Conservation (phyloP, 2,888 invertebrate genomes). For the Adineta ricciae region DNA sequence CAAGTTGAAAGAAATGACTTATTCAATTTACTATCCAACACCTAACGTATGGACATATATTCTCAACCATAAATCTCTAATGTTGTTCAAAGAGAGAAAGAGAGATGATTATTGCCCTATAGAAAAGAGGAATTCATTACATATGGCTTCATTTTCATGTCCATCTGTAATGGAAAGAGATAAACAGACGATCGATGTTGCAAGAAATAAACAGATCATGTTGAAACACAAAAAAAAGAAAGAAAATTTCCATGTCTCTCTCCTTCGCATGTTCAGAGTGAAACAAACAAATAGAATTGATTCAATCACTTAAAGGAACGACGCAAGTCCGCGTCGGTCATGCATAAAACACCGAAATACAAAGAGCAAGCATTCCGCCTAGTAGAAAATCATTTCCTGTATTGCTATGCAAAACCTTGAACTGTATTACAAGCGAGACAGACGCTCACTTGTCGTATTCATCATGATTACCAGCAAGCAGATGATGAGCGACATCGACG, state of each 20-base stretch:
- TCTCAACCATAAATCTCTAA: neutral
- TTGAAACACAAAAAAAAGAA: neutral
- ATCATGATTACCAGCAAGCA: neutral
- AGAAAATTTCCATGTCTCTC: too few species aligned
- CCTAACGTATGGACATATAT: neutral
- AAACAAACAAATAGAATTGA: neutral
- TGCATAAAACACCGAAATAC: neutral
- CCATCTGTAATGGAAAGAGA: neutral
- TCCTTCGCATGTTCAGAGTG: neutral
- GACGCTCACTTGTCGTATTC: neutral
- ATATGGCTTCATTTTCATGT: neutral
- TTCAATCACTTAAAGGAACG: neutral
- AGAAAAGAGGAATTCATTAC: neutral
- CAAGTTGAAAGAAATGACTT: neutral
- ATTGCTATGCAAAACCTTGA: neutral
- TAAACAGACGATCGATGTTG: neutral
- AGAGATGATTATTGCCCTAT: neutral
- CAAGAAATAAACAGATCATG: neutral
- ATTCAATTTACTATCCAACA: neutral
- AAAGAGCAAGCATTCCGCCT: neutral
- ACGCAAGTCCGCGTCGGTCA: neutral
- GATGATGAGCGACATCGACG: neutral
- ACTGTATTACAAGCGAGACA: neutral
- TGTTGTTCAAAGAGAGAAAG: neutral
- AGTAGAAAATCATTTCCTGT: neutral